Base-by-base conservation (phyloP, 1,140 invertebrate species). In the Agrypnia vestita region DNA sequence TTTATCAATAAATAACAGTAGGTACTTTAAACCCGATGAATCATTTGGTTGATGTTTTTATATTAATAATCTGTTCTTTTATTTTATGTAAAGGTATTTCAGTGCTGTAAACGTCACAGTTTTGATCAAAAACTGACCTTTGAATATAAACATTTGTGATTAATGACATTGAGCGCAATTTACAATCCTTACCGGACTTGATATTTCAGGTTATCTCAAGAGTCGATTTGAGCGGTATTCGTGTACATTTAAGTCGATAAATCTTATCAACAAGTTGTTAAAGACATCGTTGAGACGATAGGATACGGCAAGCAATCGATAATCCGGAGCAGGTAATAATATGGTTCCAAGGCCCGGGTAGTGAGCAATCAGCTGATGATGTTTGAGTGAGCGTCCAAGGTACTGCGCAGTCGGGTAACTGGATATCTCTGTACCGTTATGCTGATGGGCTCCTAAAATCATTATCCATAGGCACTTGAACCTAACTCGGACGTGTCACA, bases 371-470 rank as follows among this genome's bases (percentile, higher is more conserved):
- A 64, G 13, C 61, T 64, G 19, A 43, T 64, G 35, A 64, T 64
- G 25, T 44, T 43, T 11, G 21, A 25, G 61, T 19, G 61, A n/a
- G n/a, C n/a, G n/a, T n/a, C 25, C 13, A 43, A 64, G 61, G 55
- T 12, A 17, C 55, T 17, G 17, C 17, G 15, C 7, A 35, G 25
- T 13, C 61, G 35, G 61, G 35, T 64, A 64, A 64, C 61, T 64
- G 61, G 21, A 64, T 64, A 44, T 64, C 11, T 64, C 61, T 13
- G 61, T 6, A n/a, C 61, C 61, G 61, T 64, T 64, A 64, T 15
- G 35, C 35, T 35, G 61, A 64, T 64, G 21, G 15, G 13, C 21
- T 64, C 35, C 21, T 64, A 64, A 64, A 64, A 62, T 25, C 59
- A 21, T 13, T 11, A 43, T 62, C 9, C 1, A 51, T 51, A 1